Conservation (phyloP, 2,113 vertebrate genomes). For the human region DNA sequence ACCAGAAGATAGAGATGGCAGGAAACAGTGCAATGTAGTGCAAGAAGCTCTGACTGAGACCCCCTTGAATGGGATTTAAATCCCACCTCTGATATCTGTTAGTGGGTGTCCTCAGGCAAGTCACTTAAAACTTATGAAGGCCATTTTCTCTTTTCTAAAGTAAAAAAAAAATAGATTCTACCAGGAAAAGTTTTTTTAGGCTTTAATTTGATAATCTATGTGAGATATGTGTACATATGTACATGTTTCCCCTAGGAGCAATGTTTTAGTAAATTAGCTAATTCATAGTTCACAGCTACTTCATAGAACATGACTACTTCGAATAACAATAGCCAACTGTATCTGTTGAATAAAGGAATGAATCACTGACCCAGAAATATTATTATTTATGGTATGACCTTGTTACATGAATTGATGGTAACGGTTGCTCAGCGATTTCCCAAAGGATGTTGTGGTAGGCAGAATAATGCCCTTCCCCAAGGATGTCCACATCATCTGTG, state of each 20-base stretch:
- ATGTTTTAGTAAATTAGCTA: not conserved
- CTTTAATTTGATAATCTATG: not conserved
- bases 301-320: not conserved
- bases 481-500: not conserved
- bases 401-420: not conserved
- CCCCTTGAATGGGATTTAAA: not conserved
- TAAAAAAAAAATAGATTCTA: not conserved
- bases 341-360: not conserved
- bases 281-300: not conserved
- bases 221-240: not conserved
- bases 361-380: not conserved
- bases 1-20: not conserved
- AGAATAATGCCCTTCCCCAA: not conserved
- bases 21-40: not conserved
- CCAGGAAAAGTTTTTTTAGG: not conserved
- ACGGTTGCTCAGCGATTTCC: not conserved
- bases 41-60: not conserved
- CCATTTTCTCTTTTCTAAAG: not conserved
- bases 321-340: not conserved
- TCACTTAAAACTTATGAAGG: not conserved
- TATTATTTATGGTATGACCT: not conserved
- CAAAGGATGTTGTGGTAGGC: not conserved
- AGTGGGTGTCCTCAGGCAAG: not conserved
- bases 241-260: not conserved
- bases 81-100: not conserved